phyloP scores from a whole-genome alignment of 1,140 invertebrate genomes.

The Zophobas atratus region DNA sequence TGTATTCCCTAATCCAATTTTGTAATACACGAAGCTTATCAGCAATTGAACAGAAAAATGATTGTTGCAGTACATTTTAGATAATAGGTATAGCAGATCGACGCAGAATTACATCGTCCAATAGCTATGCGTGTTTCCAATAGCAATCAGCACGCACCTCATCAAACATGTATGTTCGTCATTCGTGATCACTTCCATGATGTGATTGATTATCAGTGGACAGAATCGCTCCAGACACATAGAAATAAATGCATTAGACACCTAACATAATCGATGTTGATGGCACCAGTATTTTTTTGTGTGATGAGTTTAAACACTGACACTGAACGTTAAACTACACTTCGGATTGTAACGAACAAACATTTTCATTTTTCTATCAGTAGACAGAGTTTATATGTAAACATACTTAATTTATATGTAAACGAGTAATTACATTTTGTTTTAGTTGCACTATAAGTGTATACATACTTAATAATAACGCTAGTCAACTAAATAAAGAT shows the following conservation, averaged over 20 bases:
- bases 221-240: constrained; percentile 10
- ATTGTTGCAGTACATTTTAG: constrained; percentile 29
- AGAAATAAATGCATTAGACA: constrained; percentile 8
- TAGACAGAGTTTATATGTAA: too few species aligned
- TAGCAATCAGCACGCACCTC: constrained; percentile 51
- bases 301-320: too few species aligned
- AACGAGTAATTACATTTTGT: too few species aligned
- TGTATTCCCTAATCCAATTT: constrained; percentile 40
- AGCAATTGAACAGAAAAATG: constrained; percentile 39
- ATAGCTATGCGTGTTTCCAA: constrained; percentile 36
- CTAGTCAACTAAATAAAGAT: too few species aligned
- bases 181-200: constrained; percentile 51
- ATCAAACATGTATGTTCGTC: constrained; percentile 52
- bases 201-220: constrained; percentile 52
- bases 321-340: too few species aligned
- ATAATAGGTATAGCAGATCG: constrained; percentile 34
- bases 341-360: too few species aligned
- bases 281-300: too few species aligned
- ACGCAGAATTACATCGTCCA: constrained; percentile 38
- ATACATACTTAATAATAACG: too few species aligned
- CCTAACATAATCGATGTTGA: constrained; percentile 1
- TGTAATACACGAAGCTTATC: constrained; percentile 35
- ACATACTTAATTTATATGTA: too few species aligned
- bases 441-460: too few species aligned
- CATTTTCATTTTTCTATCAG: too few species aligned